These are phyloP conservation scores for Sprattus sprattus DNA, from an alignment of 2,113 vertebrate species.

Conservation along the genomic window DNA sequence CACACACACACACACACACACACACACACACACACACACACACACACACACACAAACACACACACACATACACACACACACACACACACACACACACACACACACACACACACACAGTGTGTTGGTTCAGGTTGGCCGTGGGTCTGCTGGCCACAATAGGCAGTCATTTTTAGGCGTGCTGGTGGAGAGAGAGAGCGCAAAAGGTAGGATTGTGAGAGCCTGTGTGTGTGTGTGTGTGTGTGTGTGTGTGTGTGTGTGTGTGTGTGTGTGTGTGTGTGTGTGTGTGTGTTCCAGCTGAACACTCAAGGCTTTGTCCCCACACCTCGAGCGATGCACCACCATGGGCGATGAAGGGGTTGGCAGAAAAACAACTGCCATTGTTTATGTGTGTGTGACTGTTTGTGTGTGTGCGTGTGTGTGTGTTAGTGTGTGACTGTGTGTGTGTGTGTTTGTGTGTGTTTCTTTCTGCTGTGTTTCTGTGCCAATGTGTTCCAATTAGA, in stretches of 20 bases:
- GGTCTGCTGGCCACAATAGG: slow-evolving; percentile 63
- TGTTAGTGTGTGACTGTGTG: not conserved
- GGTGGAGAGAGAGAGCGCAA: slow-evolving; percentile 53
- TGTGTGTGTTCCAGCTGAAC: slow-evolving; percentile 27
- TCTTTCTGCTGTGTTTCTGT: not conserved
- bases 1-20: not conserved
- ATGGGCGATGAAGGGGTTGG: not conserved
- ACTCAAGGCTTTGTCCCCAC: slow-evolving; percentile 42
- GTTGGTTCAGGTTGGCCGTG: slow-evolving; percentile 58
- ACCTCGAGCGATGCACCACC: slow-evolving; percentile 5
- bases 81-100: slow-evolving; percentile 18
- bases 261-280: not conserved
- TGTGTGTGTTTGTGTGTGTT: slow-evolving; percentile 14
- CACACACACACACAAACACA: not conserved
- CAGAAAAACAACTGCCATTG: slow-evolving; percentile 1
- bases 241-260: slow-evolving; percentile 2
- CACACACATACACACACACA: not conserved
- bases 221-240: slow-evolving; percentile 11
- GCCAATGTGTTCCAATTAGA: not conserved
- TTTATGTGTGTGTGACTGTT: slow-evolving; percentile 5
- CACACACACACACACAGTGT: slow-evolving; percentile 10
- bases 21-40: too few relatives aligned
- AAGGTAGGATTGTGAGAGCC: not conserved
- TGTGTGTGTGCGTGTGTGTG: slow-evolving; percentile 16
- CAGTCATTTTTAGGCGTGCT: slow-evolving; percentile 67